Conservation (phyloP, 2,888 invertebrate genomes). For the Miltochrista miniata region DNA sequence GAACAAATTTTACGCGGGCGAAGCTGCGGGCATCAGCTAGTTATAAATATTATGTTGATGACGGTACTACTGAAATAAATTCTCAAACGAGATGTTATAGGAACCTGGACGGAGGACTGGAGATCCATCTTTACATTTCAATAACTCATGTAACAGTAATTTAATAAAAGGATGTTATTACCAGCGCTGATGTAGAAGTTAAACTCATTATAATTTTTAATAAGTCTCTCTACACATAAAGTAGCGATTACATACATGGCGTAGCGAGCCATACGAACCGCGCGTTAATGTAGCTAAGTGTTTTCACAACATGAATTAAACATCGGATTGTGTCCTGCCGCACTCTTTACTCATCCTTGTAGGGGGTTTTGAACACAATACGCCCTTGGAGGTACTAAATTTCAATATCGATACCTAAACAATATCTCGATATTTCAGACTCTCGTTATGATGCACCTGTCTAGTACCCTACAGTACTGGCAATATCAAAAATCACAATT, state of each 20-base stretch:
- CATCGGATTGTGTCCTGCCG: conserved; percentile 52
- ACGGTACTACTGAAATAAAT: conserved; percentile 25
- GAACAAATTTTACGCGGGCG: too few species aligned
- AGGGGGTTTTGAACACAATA: conserved; percentile 58
- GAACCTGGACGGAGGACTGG: not conserved
- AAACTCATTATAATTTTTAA: conserved; percentile 56
- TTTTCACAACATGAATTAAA: conserved; percentile 66
- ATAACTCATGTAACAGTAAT: conserved; percentile 31
- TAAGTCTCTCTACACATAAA: conserved; percentile 48
- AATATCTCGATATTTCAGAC: not conserved
- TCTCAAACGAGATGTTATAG: conserved; percentile 16
- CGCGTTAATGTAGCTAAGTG: conserved; percentile 61
- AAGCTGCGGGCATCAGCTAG: too few species aligned
- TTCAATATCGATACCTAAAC: not conserved
- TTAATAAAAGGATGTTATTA: conserved; percentile 42
- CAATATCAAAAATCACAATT: conserved; percentile 61
- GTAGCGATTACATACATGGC: conserved; percentile 54
- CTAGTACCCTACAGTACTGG: conserved; percentile 29
- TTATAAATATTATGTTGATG: conserved; percentile 19
- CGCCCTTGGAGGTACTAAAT: conserved; percentile 3
- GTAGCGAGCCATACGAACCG: conserved; percentile 53
- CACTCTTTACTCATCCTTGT: conserved; percentile 51
- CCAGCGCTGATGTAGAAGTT: conserved; percentile 35
- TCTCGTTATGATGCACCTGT: conserved; percentile 26
- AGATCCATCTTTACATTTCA: conserved; percentile 23